A percentile compares a stretch with the other conserved stretches of the same genome.
Conservation (phyloP, 2,888 invertebrate species). For the Conops quadrifasciatus region DNA sequence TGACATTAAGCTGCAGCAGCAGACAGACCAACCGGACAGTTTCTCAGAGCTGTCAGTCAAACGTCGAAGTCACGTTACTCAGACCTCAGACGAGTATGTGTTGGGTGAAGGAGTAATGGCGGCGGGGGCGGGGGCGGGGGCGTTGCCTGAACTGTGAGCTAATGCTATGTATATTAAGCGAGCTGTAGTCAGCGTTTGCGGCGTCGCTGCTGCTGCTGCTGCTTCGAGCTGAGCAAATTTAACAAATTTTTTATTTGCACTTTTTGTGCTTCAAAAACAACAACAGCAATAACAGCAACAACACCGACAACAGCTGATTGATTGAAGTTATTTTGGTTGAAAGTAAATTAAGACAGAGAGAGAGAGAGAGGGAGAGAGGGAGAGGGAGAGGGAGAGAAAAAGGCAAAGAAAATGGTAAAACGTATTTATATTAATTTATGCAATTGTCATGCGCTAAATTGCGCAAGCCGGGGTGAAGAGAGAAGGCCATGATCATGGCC, state of each 20-base stretch:
- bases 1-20: neutral
- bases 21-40: neutral
- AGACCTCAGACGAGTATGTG: too few relatives aligned
- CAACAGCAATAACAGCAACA: constrained; percentile 4
- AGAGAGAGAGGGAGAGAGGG: neutral
- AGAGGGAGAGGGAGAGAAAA: neutral
- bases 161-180: too few relatives aligned
- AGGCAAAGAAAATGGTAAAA: neutral
- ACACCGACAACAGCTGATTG: too few relatives aligned
- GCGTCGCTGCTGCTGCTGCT: neutral
- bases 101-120: neutral
- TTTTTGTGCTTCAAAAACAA: neutral
- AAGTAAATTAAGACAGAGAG: too few relatives aligned
- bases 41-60: constrained; percentile 24
- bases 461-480: neutral
- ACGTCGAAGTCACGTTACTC: neutral
- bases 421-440: constrained; percentile 20
- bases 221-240: neutral
- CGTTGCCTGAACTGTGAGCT: too few relatives aligned
- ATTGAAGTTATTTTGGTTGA: too few relatives aligned
- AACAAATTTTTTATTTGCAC: neutral
- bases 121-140: neutral
- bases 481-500: neutral
- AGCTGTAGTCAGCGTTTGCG: neutral
- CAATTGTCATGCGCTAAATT: constrained; percentile 20